Evolutionary conservation across 2,797 vertebrate genomes (phyloP).

Genomic region (Numenius phaeopus): DNA sequence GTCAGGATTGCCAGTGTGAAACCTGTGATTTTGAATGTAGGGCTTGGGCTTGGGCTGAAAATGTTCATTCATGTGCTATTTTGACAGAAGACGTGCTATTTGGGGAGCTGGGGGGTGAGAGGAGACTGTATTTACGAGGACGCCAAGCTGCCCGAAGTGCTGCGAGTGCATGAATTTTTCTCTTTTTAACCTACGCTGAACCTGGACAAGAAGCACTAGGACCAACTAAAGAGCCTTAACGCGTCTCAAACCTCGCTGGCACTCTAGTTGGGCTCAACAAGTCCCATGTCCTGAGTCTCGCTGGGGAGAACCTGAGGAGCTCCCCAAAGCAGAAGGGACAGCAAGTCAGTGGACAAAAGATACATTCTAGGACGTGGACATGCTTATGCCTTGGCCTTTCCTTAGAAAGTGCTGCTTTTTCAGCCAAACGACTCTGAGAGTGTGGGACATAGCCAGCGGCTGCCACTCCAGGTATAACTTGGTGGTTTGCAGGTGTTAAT

Average conservation of each 20-base stretch:
- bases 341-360: neutral
- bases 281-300: accelerated
- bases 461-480: neutral
- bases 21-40: neutral
- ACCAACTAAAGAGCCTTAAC: neutral
- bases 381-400: neutral
- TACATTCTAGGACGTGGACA: neutral
- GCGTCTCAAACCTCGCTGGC: neutral
- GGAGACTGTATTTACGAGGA: neutral
- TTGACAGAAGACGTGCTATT: neutral
- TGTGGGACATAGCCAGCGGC: neutral
- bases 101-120: neutral
- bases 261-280: neutral
- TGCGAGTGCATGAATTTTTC: neutral
- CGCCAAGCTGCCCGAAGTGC: neutral
- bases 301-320: neutral
- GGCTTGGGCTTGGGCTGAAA: neutral
- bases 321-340: neutral
- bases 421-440: neutral
- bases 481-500: neutral
- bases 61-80: neutral
- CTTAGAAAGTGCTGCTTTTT: neutral
- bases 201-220: neutral
- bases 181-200: neutral
- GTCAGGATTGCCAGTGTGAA: neutral